These are phyloP conservation scores for Oryzias sinensis DNA, from an alignment of 2,797 vertebrate species.

Conservation along the genomic window DNA sequence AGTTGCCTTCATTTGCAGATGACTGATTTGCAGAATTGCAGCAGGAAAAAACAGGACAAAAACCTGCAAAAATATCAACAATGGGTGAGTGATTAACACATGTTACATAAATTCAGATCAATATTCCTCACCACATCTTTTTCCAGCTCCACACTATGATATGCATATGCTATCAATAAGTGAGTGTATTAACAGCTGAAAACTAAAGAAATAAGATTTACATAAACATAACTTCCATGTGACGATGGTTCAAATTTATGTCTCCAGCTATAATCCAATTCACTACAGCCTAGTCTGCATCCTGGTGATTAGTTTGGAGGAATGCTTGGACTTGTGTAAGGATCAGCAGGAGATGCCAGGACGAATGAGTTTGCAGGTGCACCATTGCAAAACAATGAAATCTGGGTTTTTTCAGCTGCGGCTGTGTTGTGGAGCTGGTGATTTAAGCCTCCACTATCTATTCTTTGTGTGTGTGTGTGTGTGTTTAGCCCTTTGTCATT, in stretches of 20 bases:
- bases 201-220: too few relatives aligned
- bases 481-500: too few relatives aligned
- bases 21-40: neutral
- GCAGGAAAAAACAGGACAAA: neutral
- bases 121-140: slow-evolving; percentile 24
- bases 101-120: slow-evolving; percentile 18
- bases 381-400: slow-evolving; percentile 47
- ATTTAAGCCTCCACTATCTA: too few relatives aligned
- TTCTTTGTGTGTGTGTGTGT: too few relatives aligned
- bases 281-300: slow-evolving; percentile 11
- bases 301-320: slow-evolving; percentile 46
- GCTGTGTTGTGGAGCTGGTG: neutral
- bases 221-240: too few relatives aligned
- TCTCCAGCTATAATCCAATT: slow-evolving; percentile 1
- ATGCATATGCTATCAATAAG: slow-evolving; percentile 32
- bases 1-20: neutral
- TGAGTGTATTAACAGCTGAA: slow-evolving; percentile 16
- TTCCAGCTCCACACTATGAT: neutral
- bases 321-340: slow-evolving; percentile 61
- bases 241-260: neutral
- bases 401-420: slow-evolving; percentile 58
- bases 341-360: slow-evolving; percentile 66
- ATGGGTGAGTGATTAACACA: slow-evolving; percentile 4
- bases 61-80: neutral
- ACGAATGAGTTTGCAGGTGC: slow-evolving; percentile 61